Evolutionary conservation across 2,888 invertebrate genomes (phyloP).

Genomic region (Priocnemis perturbator): DNA sequence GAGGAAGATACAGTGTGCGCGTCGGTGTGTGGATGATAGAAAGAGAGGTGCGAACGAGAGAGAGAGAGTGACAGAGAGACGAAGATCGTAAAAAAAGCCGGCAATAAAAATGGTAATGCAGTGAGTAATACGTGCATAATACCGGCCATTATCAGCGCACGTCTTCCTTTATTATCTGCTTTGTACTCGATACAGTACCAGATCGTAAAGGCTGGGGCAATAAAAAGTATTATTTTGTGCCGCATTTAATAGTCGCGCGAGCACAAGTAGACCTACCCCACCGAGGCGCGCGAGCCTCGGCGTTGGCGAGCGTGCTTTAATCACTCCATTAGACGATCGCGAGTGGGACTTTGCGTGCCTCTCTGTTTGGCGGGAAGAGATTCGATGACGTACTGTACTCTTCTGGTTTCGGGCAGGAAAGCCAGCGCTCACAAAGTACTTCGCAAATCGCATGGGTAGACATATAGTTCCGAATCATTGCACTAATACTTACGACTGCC

Average conservation of each 20-base stretch:
- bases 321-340: no score
- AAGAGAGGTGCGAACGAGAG: no score
- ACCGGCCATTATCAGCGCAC: constrained; percentile 50
- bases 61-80: constrained; percentile 19
- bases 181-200: constrained; percentile 54
- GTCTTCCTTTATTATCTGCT: constrained; percentile 58
- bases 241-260: constrained; percentile 21
- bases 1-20: neutral
- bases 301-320: neutral
- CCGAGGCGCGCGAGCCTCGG: neutral
- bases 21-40: no score
- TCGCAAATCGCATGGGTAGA: no score
- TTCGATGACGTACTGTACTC: constrained; percentile 1
- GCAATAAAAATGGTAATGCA: constrained; percentile 59
- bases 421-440: no score
- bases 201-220: constrained; percentile 56
- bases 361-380: constrained; percentile 6
- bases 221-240: constrained; percentile 58
- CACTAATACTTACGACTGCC: no score
- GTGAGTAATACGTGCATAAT: constrained; percentile 58
- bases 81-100: constrained; percentile 54
- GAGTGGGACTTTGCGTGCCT: no score
- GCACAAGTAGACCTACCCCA: constrained; percentile 1
- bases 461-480: no score
- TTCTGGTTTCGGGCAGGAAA: neutral